Conservation (phyloP, 2,888 invertebrate genomes). For the Gari tellinella region DNA sequence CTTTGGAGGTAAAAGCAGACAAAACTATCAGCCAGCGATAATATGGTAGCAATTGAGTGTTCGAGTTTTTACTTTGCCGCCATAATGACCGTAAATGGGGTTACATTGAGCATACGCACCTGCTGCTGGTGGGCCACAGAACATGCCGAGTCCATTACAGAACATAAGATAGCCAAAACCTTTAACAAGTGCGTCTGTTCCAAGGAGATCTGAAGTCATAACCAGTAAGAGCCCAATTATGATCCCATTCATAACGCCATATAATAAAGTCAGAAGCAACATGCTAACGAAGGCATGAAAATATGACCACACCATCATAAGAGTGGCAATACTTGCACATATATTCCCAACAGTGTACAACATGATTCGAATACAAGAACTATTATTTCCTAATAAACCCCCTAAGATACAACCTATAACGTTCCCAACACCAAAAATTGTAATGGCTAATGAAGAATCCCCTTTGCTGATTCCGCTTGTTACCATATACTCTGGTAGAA, state of each 20-base stretch:
- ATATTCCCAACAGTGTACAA: constrained; percentile 69
- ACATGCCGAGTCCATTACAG: constrained; percentile 76
- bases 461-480: constrained; percentile 60
- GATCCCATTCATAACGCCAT: constrained; percentile 73
- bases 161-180: constrained; percentile 78
- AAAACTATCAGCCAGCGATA: neutral
- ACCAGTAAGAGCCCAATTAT: constrained; percentile 75
- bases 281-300: constrained; percentile 49
- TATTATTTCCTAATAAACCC: constrained; percentile 72
- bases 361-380: constrained; percentile 60
- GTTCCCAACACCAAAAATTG: constrained; percentile 65
- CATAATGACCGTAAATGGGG: too few species aligned
- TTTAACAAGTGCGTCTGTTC: constrained; percentile 68
- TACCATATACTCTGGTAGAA: constrained; percentile 70
- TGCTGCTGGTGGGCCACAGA: constrained; percentile 71
- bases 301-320: constrained; percentile 51
- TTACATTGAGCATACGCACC: too few species aligned
- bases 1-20: neutral
- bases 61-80: neutral
- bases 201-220: constrained; percentile 75
- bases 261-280: constrained; percentile 38
- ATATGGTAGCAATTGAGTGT: constrained; percentile 4
- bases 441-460: constrained; percentile 64
- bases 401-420: constrained; percentile 74
- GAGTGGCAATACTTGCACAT: constrained; percentile 57